Evolutionary conservation across 2,113 vertebrate genomes (phyloP).

Genomic region (Arenaria interpres): DNA sequence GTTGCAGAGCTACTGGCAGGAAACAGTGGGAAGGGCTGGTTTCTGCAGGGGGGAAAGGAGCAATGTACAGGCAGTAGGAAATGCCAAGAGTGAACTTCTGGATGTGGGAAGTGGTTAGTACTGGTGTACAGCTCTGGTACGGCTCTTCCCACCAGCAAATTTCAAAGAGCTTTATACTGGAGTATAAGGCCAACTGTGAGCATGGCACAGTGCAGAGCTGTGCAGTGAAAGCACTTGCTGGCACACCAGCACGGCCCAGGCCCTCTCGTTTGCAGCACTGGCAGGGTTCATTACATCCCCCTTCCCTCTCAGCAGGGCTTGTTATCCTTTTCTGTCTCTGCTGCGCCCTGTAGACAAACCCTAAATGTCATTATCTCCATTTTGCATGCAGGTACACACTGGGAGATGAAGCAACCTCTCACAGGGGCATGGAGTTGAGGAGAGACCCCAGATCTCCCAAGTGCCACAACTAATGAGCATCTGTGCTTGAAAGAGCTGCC

Average conservation of each 20-base stretch:
- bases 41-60: background rate
- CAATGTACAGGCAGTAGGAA: background rate
- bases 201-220: background rate
- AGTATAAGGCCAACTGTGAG: background rate
- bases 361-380: background rate
- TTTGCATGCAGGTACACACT: background rate
- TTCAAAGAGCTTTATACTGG: background rate
- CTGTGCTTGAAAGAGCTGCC: background rate
- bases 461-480: background rate
- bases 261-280: background rate
- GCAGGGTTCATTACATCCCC: background rate
- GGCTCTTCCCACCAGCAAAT: background rate
- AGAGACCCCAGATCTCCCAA: background rate
- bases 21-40: background rate
- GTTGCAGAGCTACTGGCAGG: background rate
- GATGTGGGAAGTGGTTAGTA: background rate
- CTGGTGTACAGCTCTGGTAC: background rate
- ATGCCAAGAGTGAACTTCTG: background rate
- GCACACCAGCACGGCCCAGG: background rate
- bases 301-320: background rate
- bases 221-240: background rate
- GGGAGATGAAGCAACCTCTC: background rate
- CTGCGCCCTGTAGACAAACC: background rate
- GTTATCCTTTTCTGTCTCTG: background rate
- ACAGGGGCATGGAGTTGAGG: accelerated